These are phyloP conservation scores for Adelosebastes latens DNA, from an alignment of 2,797 vertebrate genomes.

Conservation along the genomic window DNA sequence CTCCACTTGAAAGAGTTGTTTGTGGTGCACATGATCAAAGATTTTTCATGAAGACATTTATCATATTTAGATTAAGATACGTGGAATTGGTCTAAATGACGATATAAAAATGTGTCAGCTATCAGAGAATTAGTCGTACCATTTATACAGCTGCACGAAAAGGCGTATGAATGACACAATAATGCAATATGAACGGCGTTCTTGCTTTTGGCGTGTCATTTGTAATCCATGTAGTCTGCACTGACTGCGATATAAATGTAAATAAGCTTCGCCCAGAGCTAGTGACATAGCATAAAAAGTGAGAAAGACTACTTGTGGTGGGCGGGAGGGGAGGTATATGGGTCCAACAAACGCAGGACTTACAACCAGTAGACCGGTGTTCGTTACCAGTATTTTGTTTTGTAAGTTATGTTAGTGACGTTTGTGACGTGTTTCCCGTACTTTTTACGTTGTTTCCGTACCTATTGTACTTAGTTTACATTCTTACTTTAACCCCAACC, in stretches of 20 bases:
- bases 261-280: too few species aligned
- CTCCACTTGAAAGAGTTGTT: background rate
- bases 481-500: background rate
- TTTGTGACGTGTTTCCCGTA: too few species aligned
- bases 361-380: too few species aligned
- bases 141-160: background rate
- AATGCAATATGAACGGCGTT: background rate
- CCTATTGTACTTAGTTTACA: background rate
- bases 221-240: too few species aligned
- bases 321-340: background rate
- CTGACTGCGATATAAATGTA: too few species aligned
- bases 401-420: background rate
- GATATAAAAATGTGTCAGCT: background rate
- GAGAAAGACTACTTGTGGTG: background rate
- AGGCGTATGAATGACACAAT: background rate
- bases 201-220: background rate
- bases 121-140: background rate
- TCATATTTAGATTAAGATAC: background rate
- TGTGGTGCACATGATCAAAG: background rate
- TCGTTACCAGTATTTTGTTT: background rate
- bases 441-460: background rate
- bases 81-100: background rate
- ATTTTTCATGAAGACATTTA: background rate
- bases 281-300: background rate
- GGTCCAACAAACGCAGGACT: too few species aligned